Evolutionary conservation across 2,113 vertebrate genomes (phyloP).

Genomic region (Aphyosemion australe): DNA sequence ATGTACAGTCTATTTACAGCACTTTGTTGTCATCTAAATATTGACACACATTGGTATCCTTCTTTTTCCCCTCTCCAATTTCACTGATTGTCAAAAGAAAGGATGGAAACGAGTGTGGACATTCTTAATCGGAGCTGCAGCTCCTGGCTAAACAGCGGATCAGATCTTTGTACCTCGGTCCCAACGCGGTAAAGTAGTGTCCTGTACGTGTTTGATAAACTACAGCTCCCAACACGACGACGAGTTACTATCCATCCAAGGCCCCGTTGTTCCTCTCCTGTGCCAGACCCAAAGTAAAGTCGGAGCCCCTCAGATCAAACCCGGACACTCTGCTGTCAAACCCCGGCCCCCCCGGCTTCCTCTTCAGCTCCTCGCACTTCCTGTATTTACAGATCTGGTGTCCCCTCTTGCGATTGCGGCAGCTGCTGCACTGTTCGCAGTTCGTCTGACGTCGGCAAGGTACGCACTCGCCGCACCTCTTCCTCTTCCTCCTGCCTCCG

Average conservation of each 20-base stretch:
- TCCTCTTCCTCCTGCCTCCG: constrained; percentile 95
- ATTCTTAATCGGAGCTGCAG: constrained; percentile 66
- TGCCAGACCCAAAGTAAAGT: constrained; percentile 74
- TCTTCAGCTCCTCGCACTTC: constrained; percentile 99
- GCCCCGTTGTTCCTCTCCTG: constrained; percentile 69
- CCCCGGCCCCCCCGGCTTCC: constrained; percentile 87
- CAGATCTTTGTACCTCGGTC: constrained; percentile 50
- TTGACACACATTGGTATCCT: constrained; percentile 73
- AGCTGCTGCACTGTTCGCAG: constrained; percentile 99
- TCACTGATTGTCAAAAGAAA: constrained; percentile 80
- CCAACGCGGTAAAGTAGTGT: constrained; percentile 40
- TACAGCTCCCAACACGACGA: constrained; percentile 69
- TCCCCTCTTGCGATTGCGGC: constrained; percentile 99
- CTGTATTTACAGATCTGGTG: constrained; percentile 99
- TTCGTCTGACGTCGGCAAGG: constrained; percentile 97
- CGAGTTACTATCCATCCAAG: constrained; percentile 70
- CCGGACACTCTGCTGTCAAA: constrained; percentile 77
- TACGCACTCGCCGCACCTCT: constrained; percentile 97
- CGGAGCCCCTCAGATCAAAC: constrained; percentile 75
- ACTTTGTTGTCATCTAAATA: constrained; percentile 66
- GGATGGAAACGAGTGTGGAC: constrained; percentile 75
- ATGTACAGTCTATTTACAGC: constrained; percentile 79
- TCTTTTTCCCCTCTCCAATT: constrained; percentile 64
- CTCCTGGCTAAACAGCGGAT: constrained; percentile 51
- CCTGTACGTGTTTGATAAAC: constrained; percentile 44